phyloP scores from a whole-genome alignment of 1,140 invertebrate genomes.

The Dendrolimus kikuchii region DNA sequence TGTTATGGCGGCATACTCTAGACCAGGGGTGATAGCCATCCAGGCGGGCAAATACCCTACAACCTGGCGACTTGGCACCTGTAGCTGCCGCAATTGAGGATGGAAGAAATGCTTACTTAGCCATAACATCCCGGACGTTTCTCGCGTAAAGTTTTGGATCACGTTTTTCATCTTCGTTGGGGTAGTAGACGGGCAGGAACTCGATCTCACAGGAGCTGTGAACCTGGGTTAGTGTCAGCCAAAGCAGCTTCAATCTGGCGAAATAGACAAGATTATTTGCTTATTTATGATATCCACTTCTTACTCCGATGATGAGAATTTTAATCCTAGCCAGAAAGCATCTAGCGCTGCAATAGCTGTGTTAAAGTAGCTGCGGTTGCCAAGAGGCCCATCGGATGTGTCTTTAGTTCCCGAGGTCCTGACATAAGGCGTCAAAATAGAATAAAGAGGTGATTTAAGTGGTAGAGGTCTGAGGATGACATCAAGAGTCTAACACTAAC shows the following conservation, averaged over 20 bases:
- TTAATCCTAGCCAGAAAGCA: not conserved
- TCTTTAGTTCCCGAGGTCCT: too few relatives aligned
- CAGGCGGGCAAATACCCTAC: too few relatives aligned
- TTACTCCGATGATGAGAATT: conserved; percentile 1
- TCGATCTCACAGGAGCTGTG: conserved; percentile 94
- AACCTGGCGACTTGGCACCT: conserved; percentile 1
- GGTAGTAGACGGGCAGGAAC: conserved; percentile 93
- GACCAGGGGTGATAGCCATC: too few relatives aligned
- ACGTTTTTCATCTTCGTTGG: conserved; percentile 87
- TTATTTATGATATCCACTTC: not conserved
- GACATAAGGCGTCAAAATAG: too few relatives aligned
- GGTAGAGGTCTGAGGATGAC: too few relatives aligned
- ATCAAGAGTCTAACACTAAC: too few relatives aligned
- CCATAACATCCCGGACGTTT: conserved; percentile 93
- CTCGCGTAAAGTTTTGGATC: conserved; percentile 93
- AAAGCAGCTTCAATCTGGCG: conserved; percentile 86
- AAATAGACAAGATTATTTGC: not conserved
- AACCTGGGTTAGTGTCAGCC: conserved; percentile 93
- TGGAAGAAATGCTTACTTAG: conserved; percentile 78
- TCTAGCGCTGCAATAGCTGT: too few relatives aligned
- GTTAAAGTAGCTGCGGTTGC: too few relatives aligned
- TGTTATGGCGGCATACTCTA: too few relatives aligned
- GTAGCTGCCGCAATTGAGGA: conserved; percentile 2
- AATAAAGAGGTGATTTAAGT: too few relatives aligned
- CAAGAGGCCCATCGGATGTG: too few relatives aligned